phyloP scores from a whole-genome alignment of 2,888 invertebrate species.

The Anoplius nigerrimus region DNA sequence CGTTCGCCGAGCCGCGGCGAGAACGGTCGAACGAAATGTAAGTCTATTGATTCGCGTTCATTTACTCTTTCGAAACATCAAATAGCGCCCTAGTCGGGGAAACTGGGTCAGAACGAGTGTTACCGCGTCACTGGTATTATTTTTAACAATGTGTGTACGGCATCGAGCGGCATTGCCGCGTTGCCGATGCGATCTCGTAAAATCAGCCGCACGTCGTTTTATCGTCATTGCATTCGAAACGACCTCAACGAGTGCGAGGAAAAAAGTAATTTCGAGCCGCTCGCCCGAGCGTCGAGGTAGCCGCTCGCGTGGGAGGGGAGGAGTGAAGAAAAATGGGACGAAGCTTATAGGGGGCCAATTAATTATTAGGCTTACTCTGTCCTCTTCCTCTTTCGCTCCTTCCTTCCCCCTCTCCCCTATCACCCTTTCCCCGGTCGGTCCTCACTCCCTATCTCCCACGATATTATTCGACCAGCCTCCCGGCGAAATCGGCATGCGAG shows the following conservation, averaged over 20 bases:
- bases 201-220: background rate
- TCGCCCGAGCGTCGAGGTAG: too few relatives aligned
- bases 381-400: constrained; percentile 11
- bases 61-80: too few relatives aligned
- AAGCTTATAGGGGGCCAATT: constrained; percentile 65
- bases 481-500: constrained; percentile 35
- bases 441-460: constrained; percentile 11
- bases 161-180: too few relatives aligned
- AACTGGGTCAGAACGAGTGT: too few relatives aligned
- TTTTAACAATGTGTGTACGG: too few relatives aligned
- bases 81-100: too few relatives aligned
- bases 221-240: constrained; percentile 37
- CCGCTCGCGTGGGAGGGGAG: background rate
- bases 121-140: too few relatives aligned
- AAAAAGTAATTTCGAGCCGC: constrained; percentile 32
- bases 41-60: too few relatives aligned
- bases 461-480: constrained; percentile 4
- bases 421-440: background rate
- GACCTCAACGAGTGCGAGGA: constrained; percentile 35
- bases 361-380: constrained; percentile 50
- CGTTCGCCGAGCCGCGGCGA: too few relatives aligned
- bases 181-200: too few relatives aligned
- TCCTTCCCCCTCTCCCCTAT: background rate
- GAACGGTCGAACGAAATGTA: too few relatives aligned
- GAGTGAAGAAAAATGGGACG: constrained; percentile 58